Evolutionary conservation across 2,797 vertebrate species (phyloP).

Genomic region (Phylloscopus collybita): DNA sequence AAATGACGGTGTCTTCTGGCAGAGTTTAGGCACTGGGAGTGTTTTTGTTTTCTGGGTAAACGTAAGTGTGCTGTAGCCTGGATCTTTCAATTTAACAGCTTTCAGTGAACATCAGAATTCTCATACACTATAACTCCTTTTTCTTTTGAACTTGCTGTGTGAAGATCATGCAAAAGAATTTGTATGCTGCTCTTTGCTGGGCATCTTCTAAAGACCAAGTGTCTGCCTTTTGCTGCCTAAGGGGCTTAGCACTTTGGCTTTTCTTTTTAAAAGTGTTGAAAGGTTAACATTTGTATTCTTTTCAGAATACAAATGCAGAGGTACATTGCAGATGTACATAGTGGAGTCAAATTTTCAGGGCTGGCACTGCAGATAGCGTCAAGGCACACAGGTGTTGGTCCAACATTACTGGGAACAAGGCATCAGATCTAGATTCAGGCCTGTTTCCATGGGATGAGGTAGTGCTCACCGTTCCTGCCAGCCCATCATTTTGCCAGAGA

Average conservation of each 20-base stretch:
- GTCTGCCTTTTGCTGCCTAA: background rate
- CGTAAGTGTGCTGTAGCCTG: background rate
- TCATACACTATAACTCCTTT: background rate
- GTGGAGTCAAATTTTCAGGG: background rate
- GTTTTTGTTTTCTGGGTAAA: background rate
- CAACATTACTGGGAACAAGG: rapidly evolving
- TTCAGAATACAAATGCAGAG: background rate
- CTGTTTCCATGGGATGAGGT: background rate
- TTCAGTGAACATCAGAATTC: background rate
- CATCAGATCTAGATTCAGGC: background rate
- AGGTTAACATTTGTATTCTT: background rate
- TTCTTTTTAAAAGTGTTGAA: background rate
- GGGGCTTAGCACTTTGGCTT: background rate
- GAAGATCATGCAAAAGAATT: conserved; percentile 10
- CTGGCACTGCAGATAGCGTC: background rate
- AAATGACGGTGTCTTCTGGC: background rate
- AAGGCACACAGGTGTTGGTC: background rate
- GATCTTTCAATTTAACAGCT: background rate
- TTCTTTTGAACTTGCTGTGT: background rate
- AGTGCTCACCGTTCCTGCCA: rapidly evolving
- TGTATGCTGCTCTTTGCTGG: background rate
- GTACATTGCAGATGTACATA: background rate
- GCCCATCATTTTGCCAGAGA: background rate
- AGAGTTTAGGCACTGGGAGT: background rate
- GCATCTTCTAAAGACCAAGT: background rate